Percentiles rank a stretch among this genome's conserved stretches.
phyloP scores from a whole-genome alignment of 2,888 invertebrate genomes.

The Ophioninae sp. region DNA sequence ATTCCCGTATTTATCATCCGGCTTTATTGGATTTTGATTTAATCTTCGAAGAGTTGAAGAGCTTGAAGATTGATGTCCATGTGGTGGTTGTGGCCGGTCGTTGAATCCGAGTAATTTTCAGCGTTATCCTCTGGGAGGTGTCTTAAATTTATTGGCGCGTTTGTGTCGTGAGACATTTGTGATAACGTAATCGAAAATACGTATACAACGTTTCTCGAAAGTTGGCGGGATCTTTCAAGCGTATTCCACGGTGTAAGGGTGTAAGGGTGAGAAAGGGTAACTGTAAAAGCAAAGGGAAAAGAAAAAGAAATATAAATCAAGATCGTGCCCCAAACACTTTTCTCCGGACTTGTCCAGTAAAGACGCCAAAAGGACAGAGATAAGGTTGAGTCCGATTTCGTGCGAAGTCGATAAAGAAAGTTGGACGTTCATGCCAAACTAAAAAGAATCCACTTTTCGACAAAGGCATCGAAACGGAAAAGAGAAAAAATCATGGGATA shows the following conservation, averaged over 20 bases:
- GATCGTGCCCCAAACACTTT: slow-evolving; percentile 23
- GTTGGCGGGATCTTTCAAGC: slow-evolving; percentile 24
- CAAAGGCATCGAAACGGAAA: slow-evolving; percentile 9
- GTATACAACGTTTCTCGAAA: slow-evolving; percentile 12
- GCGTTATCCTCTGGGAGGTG: background rate
- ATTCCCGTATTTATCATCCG: background rate
- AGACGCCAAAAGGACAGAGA: slow-evolving; percentile 32
- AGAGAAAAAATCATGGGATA: background rate
- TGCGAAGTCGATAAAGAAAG: slow-evolving; percentile 6
- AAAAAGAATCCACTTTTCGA: slow-evolving; percentile 29
- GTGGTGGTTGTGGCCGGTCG: background rate
- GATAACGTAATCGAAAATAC: slow-evolving; percentile 43
- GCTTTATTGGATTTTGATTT: slow-evolving; percentile 30
- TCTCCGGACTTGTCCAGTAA: background rate
- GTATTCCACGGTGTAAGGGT: background rate
- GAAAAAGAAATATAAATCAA: slow-evolving; percentile 15
- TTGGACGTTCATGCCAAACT: slow-evolving; percentile 9
- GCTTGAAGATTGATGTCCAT: slow-evolving; percentile 8
- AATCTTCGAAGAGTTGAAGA: slow-evolving; percentile 32
- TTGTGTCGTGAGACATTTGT: background rate
- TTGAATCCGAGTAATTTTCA: slow-evolving; percentile 17
- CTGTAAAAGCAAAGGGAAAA: slow-evolving; percentile 1
- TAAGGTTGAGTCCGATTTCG: slow-evolving; percentile 32
- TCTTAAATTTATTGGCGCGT: slow-evolving; percentile 19
- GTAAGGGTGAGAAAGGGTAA: slow-evolving; percentile 18